These are phyloP conservation scores for Lophura swinhoii DNA, from an alignment of 2,797 vertebrate genomes.

Conservation along the genomic window DNA sequence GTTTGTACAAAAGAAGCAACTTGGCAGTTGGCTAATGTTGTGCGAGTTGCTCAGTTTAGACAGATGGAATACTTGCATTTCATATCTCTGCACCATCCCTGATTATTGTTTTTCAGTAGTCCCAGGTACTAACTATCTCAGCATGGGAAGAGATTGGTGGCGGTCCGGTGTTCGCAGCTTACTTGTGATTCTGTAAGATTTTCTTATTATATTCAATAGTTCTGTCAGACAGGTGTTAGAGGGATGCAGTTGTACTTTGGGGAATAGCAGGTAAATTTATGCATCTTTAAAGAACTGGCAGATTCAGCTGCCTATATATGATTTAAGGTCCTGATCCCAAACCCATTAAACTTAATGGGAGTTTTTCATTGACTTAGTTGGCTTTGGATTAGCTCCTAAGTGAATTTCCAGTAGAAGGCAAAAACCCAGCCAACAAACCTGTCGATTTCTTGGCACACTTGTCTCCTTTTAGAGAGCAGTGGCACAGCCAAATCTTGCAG, in stretches of 20 bases:
- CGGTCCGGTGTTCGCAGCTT: conserved; percentile 55
- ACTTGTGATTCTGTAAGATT: conserved; percentile 67
- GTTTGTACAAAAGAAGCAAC: conserved; percentile 60
- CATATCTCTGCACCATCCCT: conserved; percentile 7
- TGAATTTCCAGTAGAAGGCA: conserved; percentile 71
- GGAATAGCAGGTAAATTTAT: conserved; percentile 70
- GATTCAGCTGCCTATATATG: conserved; percentile 63
- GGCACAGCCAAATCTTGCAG: conserved; percentile 2
- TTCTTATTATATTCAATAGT: conserved; percentile 62
- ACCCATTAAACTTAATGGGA: conserved; percentile 68
- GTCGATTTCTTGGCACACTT: conserved; percentile 56
- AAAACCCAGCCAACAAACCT: conserved; percentile 62
- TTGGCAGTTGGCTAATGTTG: conserved; percentile 66
- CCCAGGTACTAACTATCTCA: conserved; percentile 52
- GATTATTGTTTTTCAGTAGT: conserved; percentile 47
- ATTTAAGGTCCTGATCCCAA: conserved; percentile 71
- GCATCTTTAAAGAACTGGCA: conserved; percentile 71
- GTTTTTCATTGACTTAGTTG: conserved; percentile 69
- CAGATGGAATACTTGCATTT: conserved; percentile 56
- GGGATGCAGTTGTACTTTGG: conserved; percentile 60
- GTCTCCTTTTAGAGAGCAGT: conserved; percentile 4
- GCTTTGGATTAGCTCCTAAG: conserved; percentile 69
- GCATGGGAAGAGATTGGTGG: conserved; percentile 28
- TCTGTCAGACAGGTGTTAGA: conserved; percentile 69
- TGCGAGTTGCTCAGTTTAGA: conserved; percentile 56